phyloP scores from a whole-genome alignment of 2,113 vertebrate species.

The Saguinus midas region DNA sequence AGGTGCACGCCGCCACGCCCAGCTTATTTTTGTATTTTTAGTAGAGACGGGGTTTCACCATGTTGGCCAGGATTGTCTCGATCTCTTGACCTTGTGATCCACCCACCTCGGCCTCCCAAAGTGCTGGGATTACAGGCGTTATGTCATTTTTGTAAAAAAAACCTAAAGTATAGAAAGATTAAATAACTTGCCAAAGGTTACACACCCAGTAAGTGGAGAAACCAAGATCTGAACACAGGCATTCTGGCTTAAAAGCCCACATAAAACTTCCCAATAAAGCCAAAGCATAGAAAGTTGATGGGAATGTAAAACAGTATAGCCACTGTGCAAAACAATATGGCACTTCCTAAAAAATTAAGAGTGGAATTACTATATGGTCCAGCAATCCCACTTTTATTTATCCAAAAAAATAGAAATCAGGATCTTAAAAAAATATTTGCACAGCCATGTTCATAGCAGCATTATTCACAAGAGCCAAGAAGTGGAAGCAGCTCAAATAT shows the following conservation, averaged over 20 bases:
- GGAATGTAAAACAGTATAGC: background rate
- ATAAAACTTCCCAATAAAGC: background rate
- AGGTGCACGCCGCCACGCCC: too few relatives aligned
- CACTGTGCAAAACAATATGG: background rate
- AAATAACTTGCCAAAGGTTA: background rate
- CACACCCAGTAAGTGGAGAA: background rate
- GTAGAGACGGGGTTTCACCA: too few relatives aligned
- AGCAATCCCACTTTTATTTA: background rate
- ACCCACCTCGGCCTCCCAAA: too few relatives aligned
- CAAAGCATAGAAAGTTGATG: background rate
- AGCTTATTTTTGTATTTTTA: too few relatives aligned
- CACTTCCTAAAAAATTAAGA: background rate
- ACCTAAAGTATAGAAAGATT: background rate
- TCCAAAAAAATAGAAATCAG: background rate
- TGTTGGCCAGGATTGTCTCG: too few relatives aligned
- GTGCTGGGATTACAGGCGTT: too few relatives aligned
- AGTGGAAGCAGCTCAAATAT: background rate
- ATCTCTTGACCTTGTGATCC: too few relatives aligned
- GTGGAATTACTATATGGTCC: background rate
- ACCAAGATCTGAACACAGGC: background rate
- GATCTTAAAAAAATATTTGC: background rate
- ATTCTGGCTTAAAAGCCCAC: background rate
- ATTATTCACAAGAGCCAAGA: background rate
- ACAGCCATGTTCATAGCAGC: background rate
- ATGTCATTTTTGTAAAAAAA: background rate